Evolutionary conservation across 2,888 invertebrate genomes (phyloP).

Genomic region (Pilophorus perplexus): DNA sequence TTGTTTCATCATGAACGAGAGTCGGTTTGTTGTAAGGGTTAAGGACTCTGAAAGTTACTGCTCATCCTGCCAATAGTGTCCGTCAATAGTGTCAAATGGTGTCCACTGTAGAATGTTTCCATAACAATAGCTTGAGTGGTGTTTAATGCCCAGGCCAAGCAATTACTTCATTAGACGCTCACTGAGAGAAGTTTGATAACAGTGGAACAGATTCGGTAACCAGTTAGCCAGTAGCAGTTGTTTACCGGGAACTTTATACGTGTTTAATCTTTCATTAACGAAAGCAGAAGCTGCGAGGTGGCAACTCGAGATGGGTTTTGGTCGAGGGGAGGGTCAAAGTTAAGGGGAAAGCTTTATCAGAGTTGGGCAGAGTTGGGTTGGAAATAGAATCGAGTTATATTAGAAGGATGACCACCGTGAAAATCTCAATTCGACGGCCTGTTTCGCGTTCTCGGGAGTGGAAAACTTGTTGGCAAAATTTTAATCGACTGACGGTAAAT

Average conservation of each 20-base stretch:
- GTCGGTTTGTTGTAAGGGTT: no score
- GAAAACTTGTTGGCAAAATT: no score
- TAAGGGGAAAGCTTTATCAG: not conserved
- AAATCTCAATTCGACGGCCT: not conserved
- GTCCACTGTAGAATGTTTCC: no score
- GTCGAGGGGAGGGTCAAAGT: not conserved
- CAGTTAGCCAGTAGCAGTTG: not conserved
- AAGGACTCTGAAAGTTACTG: no score
- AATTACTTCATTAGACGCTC: conserved; percentile 13
- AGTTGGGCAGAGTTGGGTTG: not conserved
- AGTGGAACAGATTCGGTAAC: not conserved
- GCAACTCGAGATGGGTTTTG: no score
- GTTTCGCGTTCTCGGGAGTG: no score
- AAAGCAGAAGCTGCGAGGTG: no score
- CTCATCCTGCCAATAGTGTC: no score
- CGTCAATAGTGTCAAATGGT: no score
- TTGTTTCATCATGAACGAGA: no score
- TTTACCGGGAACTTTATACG: not conserved
- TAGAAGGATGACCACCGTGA: not conserved
- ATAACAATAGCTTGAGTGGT: no score
- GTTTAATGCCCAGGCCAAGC: conserved; percentile 9
- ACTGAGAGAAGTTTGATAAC: not conserved
- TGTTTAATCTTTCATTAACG: conserved; percentile 7
- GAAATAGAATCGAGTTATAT: not conserved
- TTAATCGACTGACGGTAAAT: no score